Evolutionary conservation across 2,888 invertebrate genomes (phyloP).

Genomic region (Andrena fulva): DNA sequence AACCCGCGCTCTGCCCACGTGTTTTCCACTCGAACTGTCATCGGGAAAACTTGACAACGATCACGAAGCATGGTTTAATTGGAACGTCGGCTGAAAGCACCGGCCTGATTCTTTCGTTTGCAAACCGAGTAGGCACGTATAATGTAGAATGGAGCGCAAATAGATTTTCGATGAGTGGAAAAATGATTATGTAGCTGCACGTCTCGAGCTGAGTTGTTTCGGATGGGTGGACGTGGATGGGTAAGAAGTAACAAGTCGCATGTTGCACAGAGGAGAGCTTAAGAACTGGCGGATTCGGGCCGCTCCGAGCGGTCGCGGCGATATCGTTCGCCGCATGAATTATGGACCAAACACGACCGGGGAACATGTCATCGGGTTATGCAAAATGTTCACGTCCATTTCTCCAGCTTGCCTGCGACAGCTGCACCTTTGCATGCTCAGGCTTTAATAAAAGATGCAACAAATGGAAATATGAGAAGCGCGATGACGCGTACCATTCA

Average conservation of each 20-base stretch:
- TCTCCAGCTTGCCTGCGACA: slow-evolving; percentile 13
- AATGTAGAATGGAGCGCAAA: too few relatives aligned
- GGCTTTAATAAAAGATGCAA: slow-evolving; percentile 24
- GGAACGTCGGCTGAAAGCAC: too few relatives aligned
- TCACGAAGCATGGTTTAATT: too few relatives aligned
- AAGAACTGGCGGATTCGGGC: slow-evolving; percentile 4
- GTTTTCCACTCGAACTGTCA: too few relatives aligned
- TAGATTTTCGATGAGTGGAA: too few relatives aligned
- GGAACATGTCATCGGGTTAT: slow-evolving; percentile 51
- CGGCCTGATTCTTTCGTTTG: too few relatives aligned
- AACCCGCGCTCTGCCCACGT: too few relatives aligned
- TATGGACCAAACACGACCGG: slow-evolving; percentile 44
- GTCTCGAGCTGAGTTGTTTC: too few relatives aligned
- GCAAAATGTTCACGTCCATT: slow-evolving; percentile 44
- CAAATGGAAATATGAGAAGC: slow-evolving; percentile 12
- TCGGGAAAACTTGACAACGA: too few relatives aligned
- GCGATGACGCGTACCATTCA: not conserved
- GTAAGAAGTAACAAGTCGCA: slow-evolving; percentile 5
- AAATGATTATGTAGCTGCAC: too few relatives aligned
- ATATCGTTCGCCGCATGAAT: slow-evolving; percentile 45
- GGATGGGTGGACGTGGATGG: too few relatives aligned
- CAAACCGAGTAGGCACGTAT: too few relatives aligned
- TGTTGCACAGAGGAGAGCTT: slow-evolving; percentile 7
- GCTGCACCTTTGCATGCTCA: not conserved
- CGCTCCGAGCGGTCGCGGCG: not conserved